phyloP scores from a whole-genome alignment of 2,888 invertebrate species.

The Oxyteleia sp. region DNA sequence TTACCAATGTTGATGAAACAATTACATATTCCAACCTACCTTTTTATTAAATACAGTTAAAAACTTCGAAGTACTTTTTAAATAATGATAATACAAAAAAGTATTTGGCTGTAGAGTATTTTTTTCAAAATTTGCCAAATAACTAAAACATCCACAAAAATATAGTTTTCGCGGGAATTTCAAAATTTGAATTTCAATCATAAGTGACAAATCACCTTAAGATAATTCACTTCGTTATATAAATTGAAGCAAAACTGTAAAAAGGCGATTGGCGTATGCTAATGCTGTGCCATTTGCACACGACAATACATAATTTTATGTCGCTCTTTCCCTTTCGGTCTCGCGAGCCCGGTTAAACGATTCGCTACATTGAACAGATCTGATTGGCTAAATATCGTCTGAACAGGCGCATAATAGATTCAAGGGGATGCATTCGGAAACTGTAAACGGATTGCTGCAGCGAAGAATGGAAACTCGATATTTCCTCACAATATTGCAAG shows the following conservation, averaged over 20 bases:
- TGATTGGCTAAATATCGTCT: slow-evolving; percentile 40
- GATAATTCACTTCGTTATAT: slow-evolving; percentile 3
- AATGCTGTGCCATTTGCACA: neutral
- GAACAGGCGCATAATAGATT: slow-evolving; percentile 28
- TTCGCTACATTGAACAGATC: neutral
- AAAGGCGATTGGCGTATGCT: slow-evolving; percentile 1
- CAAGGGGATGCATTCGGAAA: slow-evolving; percentile 31
- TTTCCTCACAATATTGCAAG: slow-evolving; percentile 62
- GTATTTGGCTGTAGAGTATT: too few species aligned
- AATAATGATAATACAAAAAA: too few species aligned
- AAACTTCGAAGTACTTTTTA: too few species aligned
- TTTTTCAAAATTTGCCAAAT: too few species aligned
- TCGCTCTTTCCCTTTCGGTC: neutral
- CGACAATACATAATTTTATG: neutral
- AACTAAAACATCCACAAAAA: too few species aligned
- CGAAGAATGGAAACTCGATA: slow-evolving; percentile 66
- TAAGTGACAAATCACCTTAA: too few species aligned
- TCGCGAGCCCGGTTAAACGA: neutral
- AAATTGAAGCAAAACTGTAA: neutral
- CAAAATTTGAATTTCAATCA: too few species aligned
- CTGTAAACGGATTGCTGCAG: slow-evolving; percentile 51
- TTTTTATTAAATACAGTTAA: too few species aligned
- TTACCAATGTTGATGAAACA: too few species aligned
- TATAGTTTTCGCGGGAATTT: too few species aligned
- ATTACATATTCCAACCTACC: too few species aligned